Percentiles rank a stretch among this genome's conserved stretches.
Conservation (phyloP, 2,113 vertebrate genomes). For the Andinoacara biseriatus region DNA sequence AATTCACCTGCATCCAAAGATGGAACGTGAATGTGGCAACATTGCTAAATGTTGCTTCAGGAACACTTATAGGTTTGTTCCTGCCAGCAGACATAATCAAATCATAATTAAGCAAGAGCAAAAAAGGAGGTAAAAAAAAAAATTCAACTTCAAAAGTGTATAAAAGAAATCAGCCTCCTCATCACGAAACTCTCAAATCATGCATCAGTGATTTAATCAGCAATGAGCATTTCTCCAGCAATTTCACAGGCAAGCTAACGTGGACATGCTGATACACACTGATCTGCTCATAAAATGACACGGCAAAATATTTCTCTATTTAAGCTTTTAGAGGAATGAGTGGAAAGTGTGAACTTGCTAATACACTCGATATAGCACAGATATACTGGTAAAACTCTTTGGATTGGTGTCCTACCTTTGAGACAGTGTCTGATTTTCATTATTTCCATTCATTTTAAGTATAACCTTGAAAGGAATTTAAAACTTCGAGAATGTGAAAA, state of each 20-base stretch:
- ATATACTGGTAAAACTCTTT: not conserved
- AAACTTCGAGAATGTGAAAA: not conserved
- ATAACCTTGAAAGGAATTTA: not conserved
- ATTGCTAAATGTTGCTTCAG: not conserved
- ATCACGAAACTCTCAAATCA: conserved; percentile 1
- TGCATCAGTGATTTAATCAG: conserved; percentile 9
- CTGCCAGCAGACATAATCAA: fast-evolving
- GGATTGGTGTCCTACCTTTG: not conserved
- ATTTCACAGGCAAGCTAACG: conserved; percentile 7
- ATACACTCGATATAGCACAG: not conserved
- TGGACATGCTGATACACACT: not conserved
- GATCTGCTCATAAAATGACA: not conserved
- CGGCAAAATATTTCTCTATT: not conserved
- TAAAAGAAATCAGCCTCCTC: not conserved
- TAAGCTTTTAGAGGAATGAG: not conserved
- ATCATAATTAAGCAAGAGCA: fast-evolving
- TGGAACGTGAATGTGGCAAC: too few species aligned
- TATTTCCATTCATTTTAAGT: not conserved
- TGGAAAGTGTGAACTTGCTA: not conserved
- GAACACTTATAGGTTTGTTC: not conserved
- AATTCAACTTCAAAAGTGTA: not conserved
- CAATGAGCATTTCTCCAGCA: not conserved
- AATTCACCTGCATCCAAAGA: too few species aligned
- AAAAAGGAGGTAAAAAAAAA: not conserved
- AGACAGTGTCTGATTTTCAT: not conserved